A percentile compares a stretch with the other conserved stretches of the same genome.
Evolutionary conservation across 2,888 invertebrate species (phyloP).

Genomic region (Campoletis raptor): DNA sequence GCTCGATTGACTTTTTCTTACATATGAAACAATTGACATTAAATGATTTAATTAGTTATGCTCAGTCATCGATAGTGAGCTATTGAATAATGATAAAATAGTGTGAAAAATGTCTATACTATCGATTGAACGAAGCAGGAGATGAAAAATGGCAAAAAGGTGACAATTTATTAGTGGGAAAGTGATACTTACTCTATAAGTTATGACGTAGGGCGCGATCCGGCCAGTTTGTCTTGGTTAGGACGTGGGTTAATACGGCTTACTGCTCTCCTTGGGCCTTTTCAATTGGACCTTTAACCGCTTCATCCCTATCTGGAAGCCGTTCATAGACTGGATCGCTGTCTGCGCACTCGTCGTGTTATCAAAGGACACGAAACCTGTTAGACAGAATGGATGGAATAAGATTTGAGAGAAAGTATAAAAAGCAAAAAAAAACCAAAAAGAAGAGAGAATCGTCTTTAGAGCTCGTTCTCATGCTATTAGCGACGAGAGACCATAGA

Average conservation of each 20-base stretch:
- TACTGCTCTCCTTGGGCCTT: conserved; percentile 98
- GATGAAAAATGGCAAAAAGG: neutral
- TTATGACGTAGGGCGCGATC: conserved; percentile 82
- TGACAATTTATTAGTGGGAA: neutral
- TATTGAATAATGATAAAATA: no score
- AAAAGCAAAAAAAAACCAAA: conserved; percentile 27
- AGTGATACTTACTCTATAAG: conserved; percentile 80
- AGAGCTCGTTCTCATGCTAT: conserved; percentile 45
- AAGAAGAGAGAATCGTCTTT: conserved; percentile 29
- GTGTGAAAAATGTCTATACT: neutral
- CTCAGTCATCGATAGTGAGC: no score
- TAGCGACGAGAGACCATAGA: conserved; percentile 46
- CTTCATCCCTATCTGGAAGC: conserved; percentile 99
- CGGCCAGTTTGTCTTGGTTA: conserved; percentile 87
- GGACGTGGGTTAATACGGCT: conserved; percentile 96
- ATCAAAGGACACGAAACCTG: conserved; percentile 99
- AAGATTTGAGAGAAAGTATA: conserved; percentile 35
- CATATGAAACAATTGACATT: no score
- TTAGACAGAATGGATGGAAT: conserved; percentile 76
- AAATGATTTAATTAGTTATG: no score
- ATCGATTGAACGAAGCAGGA: neutral
- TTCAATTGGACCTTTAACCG: conserved; percentile 99
- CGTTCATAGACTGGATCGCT: conserved; percentile 99
- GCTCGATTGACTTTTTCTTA: no score
- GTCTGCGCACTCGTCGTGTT: conserved; percentile 99